Evolutionary conservation across 1,140 invertebrate species (phyloP), one percentile per base, ranked within the genome.

Genomic region (Agrilus planipennis): DNA sequence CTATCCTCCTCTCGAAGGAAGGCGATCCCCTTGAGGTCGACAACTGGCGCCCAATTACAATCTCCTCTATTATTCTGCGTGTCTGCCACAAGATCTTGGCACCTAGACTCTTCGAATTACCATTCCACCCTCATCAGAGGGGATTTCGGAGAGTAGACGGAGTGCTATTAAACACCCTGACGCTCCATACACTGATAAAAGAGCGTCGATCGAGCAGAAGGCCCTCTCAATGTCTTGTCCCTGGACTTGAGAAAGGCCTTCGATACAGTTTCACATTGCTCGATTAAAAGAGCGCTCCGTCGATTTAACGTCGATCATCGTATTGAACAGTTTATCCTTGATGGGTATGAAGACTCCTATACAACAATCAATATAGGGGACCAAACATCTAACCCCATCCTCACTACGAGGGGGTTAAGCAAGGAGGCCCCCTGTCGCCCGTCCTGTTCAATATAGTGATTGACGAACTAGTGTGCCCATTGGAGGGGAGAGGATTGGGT

Each of bases 111-210:
- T 7, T 6, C 6, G 4, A 16, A 6, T 16, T 40, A 17, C 28
- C 38, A 10, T 7, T 39, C 12, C 20, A 39, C 18, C 36, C 25
- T 18, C 38, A 41, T 10, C 52, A 53, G 23, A 12, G 48, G 11
- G 46, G 45, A 0, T 55, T 52, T 23, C 12, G 27, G 1, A 20
- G 34, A 3, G 27, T 41, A 15, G 45, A 50, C 21, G 54, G 53
- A 2, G 34, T 28, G 9, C 17, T 50, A 1, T 21, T 41, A 0
- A 53, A 53, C 27, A 29, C 11, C 0, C 10, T 45, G 2, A 37
- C 44, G 2, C 30, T 54, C 0, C 12, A 50, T 3, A 9, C 22
- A 6, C 19, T 29, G 17, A 50, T n/a, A n/a, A n/a, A 32, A 32
- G 6, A 6, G 15, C 9, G 5, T 32, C 6, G n/a, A n/a, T 15